These are phyloP conservation scores for Phyllotis vaccarum DNA, from an alignment of 2,797 vertebrate genomes.

Conservation along the genomic window DNA sequence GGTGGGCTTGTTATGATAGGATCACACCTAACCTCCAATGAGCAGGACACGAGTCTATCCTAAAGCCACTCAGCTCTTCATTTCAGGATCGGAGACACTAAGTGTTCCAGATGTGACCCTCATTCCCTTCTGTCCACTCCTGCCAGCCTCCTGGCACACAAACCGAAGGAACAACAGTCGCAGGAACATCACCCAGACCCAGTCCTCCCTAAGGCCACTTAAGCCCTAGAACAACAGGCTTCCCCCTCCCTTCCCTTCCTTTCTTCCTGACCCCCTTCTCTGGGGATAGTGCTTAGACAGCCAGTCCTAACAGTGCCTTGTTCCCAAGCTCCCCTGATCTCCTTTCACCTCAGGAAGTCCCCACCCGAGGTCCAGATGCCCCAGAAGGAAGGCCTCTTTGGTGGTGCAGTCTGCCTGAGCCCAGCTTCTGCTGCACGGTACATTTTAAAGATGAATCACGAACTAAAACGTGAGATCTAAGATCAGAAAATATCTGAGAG, in stretches of 20 bases:
- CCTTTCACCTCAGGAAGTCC: neutral
- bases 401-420: neutral
- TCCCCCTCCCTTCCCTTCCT: neutral
- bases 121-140: neutral
- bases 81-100: neutral
- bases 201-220: neutral
- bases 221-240: neutral
- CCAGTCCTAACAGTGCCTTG: neutral
- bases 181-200: neutral
- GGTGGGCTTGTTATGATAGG: neutral
- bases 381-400: neutral
- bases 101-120: no score
- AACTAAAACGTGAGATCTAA: conserved; percentile 9
- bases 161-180: neutral
- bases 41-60: neutral
- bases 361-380: neutral
- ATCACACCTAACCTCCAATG: neutral
- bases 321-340: neutral
- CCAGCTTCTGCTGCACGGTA: neutral
- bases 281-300: neutral
- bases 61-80: neutral
- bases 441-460: neutral
- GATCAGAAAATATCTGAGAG: neutral
- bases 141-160: neutral
- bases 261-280: neutral